A percentile compares a stretch with the other conserved stretches of the same genome.
phyloP scores from a whole-genome alignment of 2,113 vertebrate genomes.

The Neomonachus schauinslandi region DNA sequence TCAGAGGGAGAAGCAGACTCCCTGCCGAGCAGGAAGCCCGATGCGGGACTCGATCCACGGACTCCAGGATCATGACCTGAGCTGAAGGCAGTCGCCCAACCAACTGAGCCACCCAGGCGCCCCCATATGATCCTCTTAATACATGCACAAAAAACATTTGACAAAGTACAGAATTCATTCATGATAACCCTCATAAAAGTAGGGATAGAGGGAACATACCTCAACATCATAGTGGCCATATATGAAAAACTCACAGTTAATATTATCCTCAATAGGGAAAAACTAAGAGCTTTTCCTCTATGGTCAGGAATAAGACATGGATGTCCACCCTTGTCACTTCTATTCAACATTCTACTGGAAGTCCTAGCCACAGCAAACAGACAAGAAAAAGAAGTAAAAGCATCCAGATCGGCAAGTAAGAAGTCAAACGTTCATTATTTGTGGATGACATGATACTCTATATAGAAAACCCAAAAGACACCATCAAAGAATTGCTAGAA shows the following conservation, averaged over 20 bases:
- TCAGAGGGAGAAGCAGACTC: no score
- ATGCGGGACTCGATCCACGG: no score
- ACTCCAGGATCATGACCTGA: no score
- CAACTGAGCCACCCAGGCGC: no score
- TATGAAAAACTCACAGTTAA: neutral
- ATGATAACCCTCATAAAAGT: neutral
- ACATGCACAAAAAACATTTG: neutral
- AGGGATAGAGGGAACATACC: neutral
- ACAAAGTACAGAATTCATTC: neutral
- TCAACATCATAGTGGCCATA: neutral
- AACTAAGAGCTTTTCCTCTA: neutral
- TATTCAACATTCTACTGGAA: neutral
- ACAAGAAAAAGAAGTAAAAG: neutral
- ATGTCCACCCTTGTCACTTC: neutral
- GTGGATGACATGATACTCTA: neutral
- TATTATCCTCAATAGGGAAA: neutral
- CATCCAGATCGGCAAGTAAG: neutral
- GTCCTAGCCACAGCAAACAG: neutral
- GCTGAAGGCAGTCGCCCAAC: no score
- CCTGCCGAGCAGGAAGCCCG: no score
- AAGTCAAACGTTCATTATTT: neutral
- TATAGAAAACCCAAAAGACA: neutral
- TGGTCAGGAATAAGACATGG: neutral
- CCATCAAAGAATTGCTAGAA: neutral
- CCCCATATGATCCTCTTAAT: neutral